Percentiles rank a stretch among this genome's conserved stretches.
These are phyloP conservation scores for Sthenelais limicola DNA, from an alignment of 2,888 invertebrate genomes.

Conservation along the genomic window DNA sequence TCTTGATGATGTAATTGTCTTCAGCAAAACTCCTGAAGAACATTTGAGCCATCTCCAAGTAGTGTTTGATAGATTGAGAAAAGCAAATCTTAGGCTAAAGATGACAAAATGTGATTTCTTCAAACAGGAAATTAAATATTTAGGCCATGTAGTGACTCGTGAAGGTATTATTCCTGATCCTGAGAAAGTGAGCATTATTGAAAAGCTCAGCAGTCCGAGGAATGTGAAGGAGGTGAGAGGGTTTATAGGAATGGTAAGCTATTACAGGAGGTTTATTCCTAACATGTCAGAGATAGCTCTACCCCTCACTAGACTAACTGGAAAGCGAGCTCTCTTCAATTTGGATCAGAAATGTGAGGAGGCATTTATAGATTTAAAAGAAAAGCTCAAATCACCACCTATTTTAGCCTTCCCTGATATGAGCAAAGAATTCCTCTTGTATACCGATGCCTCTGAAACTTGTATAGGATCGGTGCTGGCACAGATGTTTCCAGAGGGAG, in stretches of 20 bases:
- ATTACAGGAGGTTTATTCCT: neutral
- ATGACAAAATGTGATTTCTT: neutral
- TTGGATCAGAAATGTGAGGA: neutral
- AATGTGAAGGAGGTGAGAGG: too few relatives aligned
- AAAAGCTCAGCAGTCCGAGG: too few relatives aligned
- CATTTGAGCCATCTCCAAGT: neutral
- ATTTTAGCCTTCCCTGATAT: too few relatives aligned
- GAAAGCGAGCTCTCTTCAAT: too few relatives aligned
- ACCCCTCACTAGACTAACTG: too few relatives aligned
- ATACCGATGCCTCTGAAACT: too few relatives aligned
- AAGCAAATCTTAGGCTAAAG: neutral
- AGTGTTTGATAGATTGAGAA: slow-evolving; percentile 5
- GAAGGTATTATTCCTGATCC: too few relatives aligned
- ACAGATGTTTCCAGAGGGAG: neutral
- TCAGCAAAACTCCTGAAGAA: neutral
- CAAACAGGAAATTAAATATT: neutral
- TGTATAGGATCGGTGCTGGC: neutral
- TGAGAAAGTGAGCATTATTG: too few relatives aligned
- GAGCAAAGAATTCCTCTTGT: too few relatives aligned
- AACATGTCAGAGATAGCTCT: too few relatives aligned
- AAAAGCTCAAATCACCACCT: neutral
- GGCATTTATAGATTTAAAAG: neutral
- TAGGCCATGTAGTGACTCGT: neutral
- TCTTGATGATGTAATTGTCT: slow-evolving; percentile 9
- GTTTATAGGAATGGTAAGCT: slow-evolving; percentile 1